Evolutionary conservation across 2,888 invertebrate genomes (phyloP), one percentile per base, ranked within the genome.

Genomic region (Endotricha flammealis): DNA sequence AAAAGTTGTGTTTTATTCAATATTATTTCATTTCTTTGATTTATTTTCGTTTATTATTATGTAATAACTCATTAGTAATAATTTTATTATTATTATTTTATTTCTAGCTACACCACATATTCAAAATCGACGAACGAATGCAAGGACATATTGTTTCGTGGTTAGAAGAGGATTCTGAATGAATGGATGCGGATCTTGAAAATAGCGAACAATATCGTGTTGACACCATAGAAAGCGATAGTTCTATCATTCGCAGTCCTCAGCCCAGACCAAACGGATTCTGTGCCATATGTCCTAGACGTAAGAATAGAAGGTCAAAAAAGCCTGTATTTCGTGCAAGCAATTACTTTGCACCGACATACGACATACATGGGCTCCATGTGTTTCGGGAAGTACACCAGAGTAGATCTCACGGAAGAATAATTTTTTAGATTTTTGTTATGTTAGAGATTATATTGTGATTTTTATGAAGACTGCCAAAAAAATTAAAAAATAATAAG

Each of bases 41-140:
- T 30, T 30, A 17, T 30, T 8, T 30, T 30, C 13, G 9, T 17
- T 11, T 30, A 36, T 13, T 36, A 29, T 36, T 36, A 29, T 24
- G 13, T 29, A 29, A 29, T 3, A 5, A 29, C 30, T 29, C 13
- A 12, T 2, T 29, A 29, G 13, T 29, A 29, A 29, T 29, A 12
- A 8, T 20, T 20, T 20, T 2, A 20, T 20, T 8, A 20, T 20
- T 2, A 4, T 20, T 32, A 9, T 20, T 20, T 32, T 32, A 4
- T 17, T 32, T 22, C 10, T 32, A 33, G 33, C 33, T 33, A 7
- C 22, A 32, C 6, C 17, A 33, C 23, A 33, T 7, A 12, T 12
- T 3, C 3, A 33, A 23, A 24, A 33, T 33, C 24, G 24, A 33
- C 24, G 24, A 33, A 12, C 33, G 33, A 24, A 10, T 2, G 6